Evolutionary conservation across 2,888 invertebrate genomes (phyloP), one percentile per base, ranked within the genome.

Genomic region (Teleiodes luculella): DNA sequence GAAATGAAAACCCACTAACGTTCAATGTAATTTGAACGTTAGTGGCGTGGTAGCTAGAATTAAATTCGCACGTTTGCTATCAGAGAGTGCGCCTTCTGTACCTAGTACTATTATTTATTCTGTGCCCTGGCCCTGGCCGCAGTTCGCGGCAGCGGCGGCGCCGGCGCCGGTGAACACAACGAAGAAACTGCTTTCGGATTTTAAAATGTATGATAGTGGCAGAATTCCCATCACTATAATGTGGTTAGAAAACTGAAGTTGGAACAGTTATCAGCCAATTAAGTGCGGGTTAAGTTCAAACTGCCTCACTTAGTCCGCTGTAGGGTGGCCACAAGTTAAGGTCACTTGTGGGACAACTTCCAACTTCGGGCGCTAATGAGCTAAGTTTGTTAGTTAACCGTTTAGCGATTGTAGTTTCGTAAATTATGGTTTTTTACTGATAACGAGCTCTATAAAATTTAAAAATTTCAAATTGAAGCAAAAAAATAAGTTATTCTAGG

Each of bases 211-310:
- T 10, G 10, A 24, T n/a, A 43, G 8, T 10, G 20, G n/a, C 24
- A 5, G 20, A n/a, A 11, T 20, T 11, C 49, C 49, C 49, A 49
- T 49, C 49, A 35, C 49, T 49, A 49, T 35, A 24, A 35, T 18
- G 13, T 14, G 36, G 49, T 49, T 49, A 49, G 49, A 36, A 49
- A 49, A 49, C 36, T 36, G n/a, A 49, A 49, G 49, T 49, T 49
- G 36, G 36, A 49, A 49, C 49, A 49, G 45, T 52, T 52, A 52
- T 52, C 46, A 45, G 45, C 52, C 52, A 52, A 52, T 52, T 52
- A 52, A 46, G 45, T 36, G 46, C 35, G 35, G 45, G 20, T 52
- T 52, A 46, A 52, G 49, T 49, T 49, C 49, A 49, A 49, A 49
- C 49, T 49, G 37, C 49, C 49, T 36, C 49, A 37, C 49, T 49